Conservation (phyloP, 2,888 invertebrate genomes). For the Imbricaverruca yamaguchii region DNA sequence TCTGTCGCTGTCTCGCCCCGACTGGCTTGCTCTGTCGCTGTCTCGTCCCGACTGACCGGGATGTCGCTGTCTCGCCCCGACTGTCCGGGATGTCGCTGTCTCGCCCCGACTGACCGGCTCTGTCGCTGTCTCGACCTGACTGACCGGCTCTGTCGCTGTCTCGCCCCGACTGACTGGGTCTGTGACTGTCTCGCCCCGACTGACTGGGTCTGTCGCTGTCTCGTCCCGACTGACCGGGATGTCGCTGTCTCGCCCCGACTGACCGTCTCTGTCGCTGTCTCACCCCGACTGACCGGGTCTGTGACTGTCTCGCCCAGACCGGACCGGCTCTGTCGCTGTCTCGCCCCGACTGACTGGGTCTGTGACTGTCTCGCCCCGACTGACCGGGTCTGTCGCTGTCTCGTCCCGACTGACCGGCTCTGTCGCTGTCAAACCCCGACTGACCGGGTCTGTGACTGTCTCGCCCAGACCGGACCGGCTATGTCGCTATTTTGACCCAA, state of each 20-base stretch:
- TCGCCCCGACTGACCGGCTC: neutral
- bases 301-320: neutral
- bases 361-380: neutral
- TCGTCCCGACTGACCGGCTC: neutral
- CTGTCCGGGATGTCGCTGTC: neutral
- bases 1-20: neutral
- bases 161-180: neutral
- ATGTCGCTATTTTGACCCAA: neutral
- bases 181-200: neutral
- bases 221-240: neutral
- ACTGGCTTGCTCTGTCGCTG: neutral
- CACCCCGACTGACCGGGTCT: neutral
- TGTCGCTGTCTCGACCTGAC: neutral
- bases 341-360: neutral
- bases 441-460: neutral
- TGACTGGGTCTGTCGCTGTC: neutral
- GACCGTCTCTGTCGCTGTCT: neutral
- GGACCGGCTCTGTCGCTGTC: neutral
- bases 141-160: too few species aligned
- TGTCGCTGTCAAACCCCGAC: neutral
- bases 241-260: neutral
- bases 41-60: neutral
- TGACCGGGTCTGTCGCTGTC: neutral
- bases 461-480: neutral
- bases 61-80: neutral